These are phyloP conservation scores for Aspiorhynchus laticeps DNA, from an alignment of 2,113 vertebrate species.

Conservation along the genomic window DNA sequence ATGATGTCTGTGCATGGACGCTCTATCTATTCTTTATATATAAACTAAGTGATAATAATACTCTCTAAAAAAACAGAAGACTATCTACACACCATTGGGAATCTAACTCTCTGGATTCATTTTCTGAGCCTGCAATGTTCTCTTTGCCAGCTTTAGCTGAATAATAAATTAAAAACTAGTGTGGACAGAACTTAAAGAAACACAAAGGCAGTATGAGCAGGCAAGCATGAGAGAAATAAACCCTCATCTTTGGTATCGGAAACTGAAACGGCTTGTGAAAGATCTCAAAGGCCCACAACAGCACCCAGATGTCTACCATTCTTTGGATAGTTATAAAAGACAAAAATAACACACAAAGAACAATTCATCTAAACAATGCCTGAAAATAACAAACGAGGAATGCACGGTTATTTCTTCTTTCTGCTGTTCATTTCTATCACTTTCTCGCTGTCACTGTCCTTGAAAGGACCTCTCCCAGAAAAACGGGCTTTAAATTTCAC, in stretches of 20 bases:
- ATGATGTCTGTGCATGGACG: background rate
- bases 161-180: background rate
- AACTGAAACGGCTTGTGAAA: background rate
- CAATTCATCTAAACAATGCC: slow-evolving; percentile 6
- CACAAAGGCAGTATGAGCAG: background rate
- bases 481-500: slow-evolving; percentile 74
- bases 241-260: background rate
- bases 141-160: background rate
- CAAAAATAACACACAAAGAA: slow-evolving; percentile 29
- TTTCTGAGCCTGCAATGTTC: background rate
- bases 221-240: background rate
- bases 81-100: background rate
- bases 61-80: background rate
- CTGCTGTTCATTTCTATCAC: slow-evolving; percentile 22
- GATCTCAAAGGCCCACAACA: slow-evolving; percentile 4
- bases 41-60: background rate
- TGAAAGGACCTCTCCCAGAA: slow-evolving; percentile 68
- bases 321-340: background rate
- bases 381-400: slow-evolving; percentile 4
- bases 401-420: background rate
- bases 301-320: background rate
- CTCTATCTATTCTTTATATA: background rate
- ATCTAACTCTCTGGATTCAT: background rate
- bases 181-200: background rate
- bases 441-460: slow-evolving; percentile 66